Base-by-base conservation (phyloP, 1,140 invertebrate species). In the Arctopsyche grandis region DNA sequence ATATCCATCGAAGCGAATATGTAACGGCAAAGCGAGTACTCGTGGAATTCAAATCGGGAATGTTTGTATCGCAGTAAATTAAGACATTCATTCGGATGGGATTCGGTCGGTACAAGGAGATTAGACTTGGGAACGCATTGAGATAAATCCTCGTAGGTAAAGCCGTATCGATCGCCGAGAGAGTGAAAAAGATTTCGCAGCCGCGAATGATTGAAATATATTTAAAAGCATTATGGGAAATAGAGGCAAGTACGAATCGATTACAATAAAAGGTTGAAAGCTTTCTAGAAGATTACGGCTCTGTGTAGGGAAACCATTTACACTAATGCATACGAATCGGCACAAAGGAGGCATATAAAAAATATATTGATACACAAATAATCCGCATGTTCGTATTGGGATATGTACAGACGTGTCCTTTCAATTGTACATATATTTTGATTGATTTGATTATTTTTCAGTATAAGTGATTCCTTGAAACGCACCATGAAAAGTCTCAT, bases 261-360 rank as follows among this genome's bases (percentile, higher is more conserved):
- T 81, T 81, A 81, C 80, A 81, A 81, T 81, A 79, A 79, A 81
- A 81, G 80, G 80, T 81, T 74, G 73, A 77, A 79, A 77, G 80
- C 80, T 81, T 79, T 81, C 78, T 48, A 73, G 74, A 69, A 79
- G 78, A 81, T 81, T 81, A 81, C 80, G 80, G 24, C 73, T 63
- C 74, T 76, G 77, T 81, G 75, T 79, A 66, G 26, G 73, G 70
- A 58, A 78, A 78, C 58, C 80, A 74, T 81, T 81, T 81, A 52
- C 79, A 78, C 77, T 81, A 78, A 81, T 81, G 66, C 80, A 77
- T 16, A 26, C 44, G 38, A n/a, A 44, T 19, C 69, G 38, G 43
- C 12, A 26, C 26, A 73, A 73, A 73, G 19, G 19, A 16, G 29
- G 29, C 29, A 52, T 52, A 52, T 12, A 52, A 5, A 52, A 52